A percentile compares a stretch with the other conserved stretches of the same genome.
phyloP scores from a whole-genome alignment of 2,888 invertebrate genomes.

The Falcaria lacertinaria region DNA sequence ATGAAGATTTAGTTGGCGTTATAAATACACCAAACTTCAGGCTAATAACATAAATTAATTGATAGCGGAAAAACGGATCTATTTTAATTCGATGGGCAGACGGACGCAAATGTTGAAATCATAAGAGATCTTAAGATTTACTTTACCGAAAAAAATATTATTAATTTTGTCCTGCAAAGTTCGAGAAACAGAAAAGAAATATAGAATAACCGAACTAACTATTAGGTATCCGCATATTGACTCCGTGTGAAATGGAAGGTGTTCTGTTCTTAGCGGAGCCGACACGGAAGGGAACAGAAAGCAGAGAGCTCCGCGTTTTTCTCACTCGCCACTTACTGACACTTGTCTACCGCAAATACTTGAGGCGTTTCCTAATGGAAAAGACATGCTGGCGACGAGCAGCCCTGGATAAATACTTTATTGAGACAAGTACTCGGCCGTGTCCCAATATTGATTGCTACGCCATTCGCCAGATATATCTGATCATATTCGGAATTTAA shows the following conservation, averaged over 20 bases:
- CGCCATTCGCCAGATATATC: background rate
- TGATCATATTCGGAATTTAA: background rate
- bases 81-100: no score
- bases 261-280: conserved; percentile 4
- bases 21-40: no score
- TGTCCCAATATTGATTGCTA: conserved; percentile 51
- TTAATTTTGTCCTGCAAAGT: no score
- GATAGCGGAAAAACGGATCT: no score
- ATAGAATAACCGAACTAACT: no score
- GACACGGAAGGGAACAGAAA: conserved; percentile 12
- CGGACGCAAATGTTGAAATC: no score
- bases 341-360: conserved; percentile 74
- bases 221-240: conserved; percentile 1
- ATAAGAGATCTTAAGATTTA: no score
- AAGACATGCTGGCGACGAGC: conserved; percentile 71
- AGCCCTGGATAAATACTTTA: conserved; percentile 75
- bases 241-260: conserved; percentile 13
- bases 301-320: conserved; percentile 47
- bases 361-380: conserved; percentile 74
- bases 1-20: no score
- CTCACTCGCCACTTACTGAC: conserved; percentile 60
- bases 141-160: no score
- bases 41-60: no score
- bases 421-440: conserved; percentile 63
- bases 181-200: no score